Evolutionary conservation across 2,888 invertebrate species (phyloP).

Genomic region (Thymelicus sylvestris): DNA sequence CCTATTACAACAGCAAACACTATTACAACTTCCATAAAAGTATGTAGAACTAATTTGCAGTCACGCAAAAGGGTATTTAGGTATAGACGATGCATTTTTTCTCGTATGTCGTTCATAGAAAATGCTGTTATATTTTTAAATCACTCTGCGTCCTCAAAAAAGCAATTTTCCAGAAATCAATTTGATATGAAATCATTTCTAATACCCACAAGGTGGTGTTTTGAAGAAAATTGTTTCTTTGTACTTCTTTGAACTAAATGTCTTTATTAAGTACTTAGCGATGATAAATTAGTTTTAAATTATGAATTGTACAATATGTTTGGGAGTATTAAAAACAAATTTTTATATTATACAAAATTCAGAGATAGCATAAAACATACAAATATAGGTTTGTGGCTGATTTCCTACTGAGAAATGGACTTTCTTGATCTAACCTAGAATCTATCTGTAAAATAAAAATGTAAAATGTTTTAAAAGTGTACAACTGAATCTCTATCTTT

Average conservation of each 20-base stretch:
- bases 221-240: slow-evolving; percentile 22
- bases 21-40: slow-evolving; percentile 59
- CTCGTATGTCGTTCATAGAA: slow-evolving; percentile 56
- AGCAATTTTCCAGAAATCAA: slow-evolving; percentile 40
- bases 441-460: too few species aligned
- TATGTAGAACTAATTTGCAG: slow-evolving; percentile 57
- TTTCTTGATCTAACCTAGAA: too few species aligned
- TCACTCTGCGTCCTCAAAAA: slow-evolving; percentile 38
- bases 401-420: too few species aligned
- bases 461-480: too few species aligned
- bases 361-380: too few species aligned
- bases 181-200: slow-evolving; percentile 8
- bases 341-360: too few species aligned
- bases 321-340: too few species aligned
- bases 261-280: slow-evolving; percentile 16
- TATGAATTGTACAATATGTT: too few species aligned
- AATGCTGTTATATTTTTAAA: slow-evolving; percentile 59
- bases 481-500: too few species aligned
- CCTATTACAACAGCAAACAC: slow-evolving; percentile 44
- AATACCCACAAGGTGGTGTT: slow-evolving; percentile 5
- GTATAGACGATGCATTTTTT: slow-evolving; percentile 65
- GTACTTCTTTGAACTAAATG: slow-evolving; percentile 14
- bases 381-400: too few species aligned
- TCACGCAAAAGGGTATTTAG: slow-evolving; percentile 75
- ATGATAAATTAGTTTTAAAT: too few species aligned